Evolutionary conservation across 2,113 vertebrate genomes (phyloP).

Genomic region (Conger conger): DNA sequence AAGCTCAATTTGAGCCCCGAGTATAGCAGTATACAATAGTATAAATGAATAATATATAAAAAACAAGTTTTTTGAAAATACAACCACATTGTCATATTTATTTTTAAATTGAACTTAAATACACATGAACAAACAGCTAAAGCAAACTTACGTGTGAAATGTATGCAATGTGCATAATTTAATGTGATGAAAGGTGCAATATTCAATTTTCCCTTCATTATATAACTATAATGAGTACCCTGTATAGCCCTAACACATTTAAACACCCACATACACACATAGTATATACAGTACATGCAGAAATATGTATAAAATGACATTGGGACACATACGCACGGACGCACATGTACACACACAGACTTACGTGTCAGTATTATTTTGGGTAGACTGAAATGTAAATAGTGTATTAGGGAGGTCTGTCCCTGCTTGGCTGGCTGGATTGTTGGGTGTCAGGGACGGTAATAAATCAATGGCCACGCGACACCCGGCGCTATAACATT

Average conservation of each 20-base stretch:
- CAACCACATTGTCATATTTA: too few relatives aligned
- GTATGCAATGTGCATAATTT: neutral
- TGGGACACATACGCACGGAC: neutral
- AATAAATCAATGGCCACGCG: slow-evolving; percentile 51
- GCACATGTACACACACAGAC: slow-evolving; percentile 15
- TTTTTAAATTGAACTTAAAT: too few relatives aligned
- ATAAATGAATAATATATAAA: too few relatives aligned
- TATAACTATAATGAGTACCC: neutral
- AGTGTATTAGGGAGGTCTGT: slow-evolving; percentile 34
- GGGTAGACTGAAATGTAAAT: slow-evolving; percentile 42
- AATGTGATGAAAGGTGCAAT: neutral
- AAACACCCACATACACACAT: neutral
- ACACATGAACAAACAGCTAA: neutral
- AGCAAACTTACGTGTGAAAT: neutral
- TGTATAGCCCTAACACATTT: neutral
- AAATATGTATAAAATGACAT: neutral
- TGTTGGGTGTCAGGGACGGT: slow-evolving; percentile 34
- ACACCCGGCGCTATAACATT: slow-evolving; percentile 13
- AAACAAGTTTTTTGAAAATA: too few relatives aligned
- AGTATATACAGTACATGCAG: neutral
- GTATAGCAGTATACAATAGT: too few relatives aligned
- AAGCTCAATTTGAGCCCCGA: too few relatives aligned
- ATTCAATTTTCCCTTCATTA: neutral
- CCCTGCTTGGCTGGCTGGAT: neutral
- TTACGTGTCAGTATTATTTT: slow-evolving; percentile 44